Conservation (phyloP, 92 coral and sea anemone genomes). For the Palythoa caribaeorum region DNA sequence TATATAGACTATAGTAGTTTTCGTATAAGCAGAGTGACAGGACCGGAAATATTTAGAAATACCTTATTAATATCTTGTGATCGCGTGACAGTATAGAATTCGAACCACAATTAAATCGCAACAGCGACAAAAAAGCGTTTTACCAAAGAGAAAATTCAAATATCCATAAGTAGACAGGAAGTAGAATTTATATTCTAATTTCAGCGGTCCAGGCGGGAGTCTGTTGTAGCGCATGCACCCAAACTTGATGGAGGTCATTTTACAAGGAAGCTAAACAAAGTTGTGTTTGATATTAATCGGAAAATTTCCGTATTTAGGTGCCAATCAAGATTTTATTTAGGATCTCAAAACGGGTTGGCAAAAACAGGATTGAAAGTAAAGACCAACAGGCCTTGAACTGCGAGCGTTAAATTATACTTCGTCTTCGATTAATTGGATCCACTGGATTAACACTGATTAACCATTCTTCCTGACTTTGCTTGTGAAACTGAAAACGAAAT, state of each 20-base stretch:
- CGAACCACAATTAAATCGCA: background rate
- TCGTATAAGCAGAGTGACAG: no score
- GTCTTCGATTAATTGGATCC: background rate
- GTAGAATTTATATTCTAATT: background rate
- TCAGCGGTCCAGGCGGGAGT: background rate
- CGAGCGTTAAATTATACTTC: background rate
- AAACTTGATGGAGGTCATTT: constrained; percentile 3
- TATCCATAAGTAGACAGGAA: background rate
- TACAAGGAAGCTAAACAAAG: background rate
- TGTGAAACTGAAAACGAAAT: background rate
- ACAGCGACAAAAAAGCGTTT: background rate
- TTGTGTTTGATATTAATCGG: background rate
- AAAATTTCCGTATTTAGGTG: background rate
- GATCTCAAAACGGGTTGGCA: background rate
- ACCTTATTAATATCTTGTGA: no score
- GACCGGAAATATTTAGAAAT: no score
- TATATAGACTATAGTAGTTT: no score
- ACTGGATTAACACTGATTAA: background rate
- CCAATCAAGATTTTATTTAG: background rate
- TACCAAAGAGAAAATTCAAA: background rate
- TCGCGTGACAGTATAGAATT: no score
- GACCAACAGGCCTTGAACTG: background rate
- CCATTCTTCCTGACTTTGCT: background rate
- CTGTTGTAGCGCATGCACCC: background rate
- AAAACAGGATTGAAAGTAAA: background rate